Conservation (phyloP, 2,797 vertebrate genomes). For the Carduelis carduelis region DNA sequence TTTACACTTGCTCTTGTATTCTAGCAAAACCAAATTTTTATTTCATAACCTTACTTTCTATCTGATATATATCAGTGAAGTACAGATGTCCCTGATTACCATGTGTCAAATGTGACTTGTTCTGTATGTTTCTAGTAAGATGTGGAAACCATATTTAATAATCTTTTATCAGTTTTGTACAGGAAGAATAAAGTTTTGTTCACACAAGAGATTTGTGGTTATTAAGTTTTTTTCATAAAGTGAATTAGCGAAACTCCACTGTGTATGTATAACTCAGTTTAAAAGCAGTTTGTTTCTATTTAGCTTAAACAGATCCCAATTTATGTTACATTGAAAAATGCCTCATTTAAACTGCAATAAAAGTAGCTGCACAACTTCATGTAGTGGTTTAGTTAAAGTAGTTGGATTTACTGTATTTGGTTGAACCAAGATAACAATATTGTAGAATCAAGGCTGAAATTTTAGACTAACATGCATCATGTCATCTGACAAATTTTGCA, state of each 20-base stretch:
- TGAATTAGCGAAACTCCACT: not conserved
- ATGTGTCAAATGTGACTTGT: not conserved
- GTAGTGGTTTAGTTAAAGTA: slow-evolving; percentile 7
- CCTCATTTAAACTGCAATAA: slow-evolving; percentile 13
- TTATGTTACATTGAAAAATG: slow-evolving; percentile 18
- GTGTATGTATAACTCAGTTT: not conserved
- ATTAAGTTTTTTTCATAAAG: not conserved
- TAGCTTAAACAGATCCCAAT: slow-evolving; percentile 12
- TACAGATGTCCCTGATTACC: not conserved
- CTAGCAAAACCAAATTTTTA: not conserved
- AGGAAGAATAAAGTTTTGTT: not conserved
- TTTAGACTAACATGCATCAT: not conserved
- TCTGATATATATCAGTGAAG: not conserved
- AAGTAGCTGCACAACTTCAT: not conserved
- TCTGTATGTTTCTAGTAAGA: not conserved
- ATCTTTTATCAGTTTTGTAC: not conserved
- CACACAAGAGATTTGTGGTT: not conserved
- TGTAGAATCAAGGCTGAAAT: not conserved
- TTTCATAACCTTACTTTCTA: not conserved
- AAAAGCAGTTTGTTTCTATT: slow-evolving; percentile 17
- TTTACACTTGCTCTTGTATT: not conserved
- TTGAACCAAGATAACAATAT: not conserved
- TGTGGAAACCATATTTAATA: not conserved
- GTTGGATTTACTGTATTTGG: not conserved
- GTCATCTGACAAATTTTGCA: not conserved